Base-by-base conservation (phyloP, 2,888 invertebrate species). In the Eupithecia subfuscata region DNA sequence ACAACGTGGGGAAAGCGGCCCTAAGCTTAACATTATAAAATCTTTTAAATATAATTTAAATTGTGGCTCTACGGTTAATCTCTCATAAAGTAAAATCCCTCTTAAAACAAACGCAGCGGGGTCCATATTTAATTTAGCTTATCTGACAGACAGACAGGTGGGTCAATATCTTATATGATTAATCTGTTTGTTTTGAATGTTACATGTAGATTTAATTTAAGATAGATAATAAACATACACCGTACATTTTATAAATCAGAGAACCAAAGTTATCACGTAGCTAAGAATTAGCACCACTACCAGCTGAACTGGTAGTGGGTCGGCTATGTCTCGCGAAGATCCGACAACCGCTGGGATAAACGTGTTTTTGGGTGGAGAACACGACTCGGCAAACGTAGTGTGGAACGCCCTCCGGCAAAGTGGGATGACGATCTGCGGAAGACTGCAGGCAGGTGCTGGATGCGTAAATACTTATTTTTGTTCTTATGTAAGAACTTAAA, bases 61-160 rank as follows among this genome's bases (percentile, higher is more conserved):
- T 40, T 40, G 22, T 56, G 22, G 2, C 56, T 22, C 56, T 11
- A 56, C 56, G 12, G 56, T 56, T 67, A 67, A 67, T 37, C 65
- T 82, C 74, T 71, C 87, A 87, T 89, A 86, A 84, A 86, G 80
- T 78, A 79, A 84, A 71, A 74, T 78, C 76, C 76, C 81, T 83
- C 83, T 77, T 85, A 86, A 88, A 89, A 88, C 84, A 86, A 88
- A 89, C 88, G 72, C 85, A 84, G 84, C 84, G 82, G 86, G 85
- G 79, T 75, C 83, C 79, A 78, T 60, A 78, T 80, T 80, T 81
- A 81, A 81, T 79, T 79, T 83, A 83, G 83, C 82, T 82, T 79
- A 81, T 76, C 81, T 78, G 74, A 81, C 79, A 75, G 77, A 75
- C 77, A 76, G 82, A 82, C 84, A 84, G 85, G 82, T 83, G 69